Base-by-base conservation (phyloP, 2,797 vertebrate species). In the Hydrolagus colliei region DNA sequence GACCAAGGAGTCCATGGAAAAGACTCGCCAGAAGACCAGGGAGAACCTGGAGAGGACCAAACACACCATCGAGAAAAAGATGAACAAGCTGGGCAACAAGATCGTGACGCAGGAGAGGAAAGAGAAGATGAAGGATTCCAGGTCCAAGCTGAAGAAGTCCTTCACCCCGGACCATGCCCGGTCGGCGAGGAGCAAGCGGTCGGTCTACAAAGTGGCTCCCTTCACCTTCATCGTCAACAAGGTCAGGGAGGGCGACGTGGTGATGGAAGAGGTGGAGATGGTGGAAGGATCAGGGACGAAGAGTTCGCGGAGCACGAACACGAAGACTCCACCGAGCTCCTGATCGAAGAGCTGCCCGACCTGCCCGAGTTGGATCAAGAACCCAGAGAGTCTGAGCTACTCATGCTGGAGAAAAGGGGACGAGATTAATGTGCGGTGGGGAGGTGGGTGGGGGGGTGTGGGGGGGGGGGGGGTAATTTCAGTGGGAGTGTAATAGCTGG, bases 161-260 rank as follows among this genome's bases (percentile, higher is more conserved):
- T 95, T 98, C 88, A 96, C 94, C 0, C 97, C 97, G 0, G 96
- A 97, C 90, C 97, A 97, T 89, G 92, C 93, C 14, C 88, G 95
- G 67, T 95, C 96, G 0, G 94, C 96, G 86, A 96, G 97, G 88
- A 96, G 97, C 89, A 98, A 97, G 94, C 96, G 95, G 0, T 94
- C 95, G 0, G 96, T 98, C 88, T 99, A 99, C 93, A 97, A 96
- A 67, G 97, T 99, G 88, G 97, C 97, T 0, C 98, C 98, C 4
- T 99, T 99, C 91, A 99, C 98, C 87, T 99, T 99, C 91, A 95
- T 97, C 0, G 98, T 99, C 73, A 99, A 99, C 95, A 99, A 99
- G 92, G 94, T 98, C 89, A 92, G 97, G 76, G 96, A 96, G 73
- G 97, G 97, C 0, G 92, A 95, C 88, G 94, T 93, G 86, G 96